Percentiles rank a stretch among this genome's conserved stretches.
Evolutionary conservation across 2,888 invertebrate species (phyloP).

Genomic region (Drosophila diplacantha): DNA sequence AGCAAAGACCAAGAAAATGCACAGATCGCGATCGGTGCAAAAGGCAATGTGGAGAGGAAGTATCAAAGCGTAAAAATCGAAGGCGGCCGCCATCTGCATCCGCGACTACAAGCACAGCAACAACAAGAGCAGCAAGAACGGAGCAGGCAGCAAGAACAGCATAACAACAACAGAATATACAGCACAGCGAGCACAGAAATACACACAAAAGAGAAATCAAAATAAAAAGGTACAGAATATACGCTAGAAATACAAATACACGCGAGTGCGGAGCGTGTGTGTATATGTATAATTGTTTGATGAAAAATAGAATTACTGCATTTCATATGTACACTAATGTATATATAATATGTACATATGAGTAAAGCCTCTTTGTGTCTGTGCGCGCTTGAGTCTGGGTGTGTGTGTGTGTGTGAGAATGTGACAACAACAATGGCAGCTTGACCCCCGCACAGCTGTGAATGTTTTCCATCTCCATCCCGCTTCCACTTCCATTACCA

Average conservation of each 20-base stretch:
- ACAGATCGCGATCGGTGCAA: conserved; percentile 48
- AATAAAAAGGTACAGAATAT: conserved; percentile 55
- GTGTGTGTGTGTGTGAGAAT: conserved; percentile 10
- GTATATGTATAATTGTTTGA: conserved; percentile 28
- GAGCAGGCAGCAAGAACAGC: conserved; percentile 22
- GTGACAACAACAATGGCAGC: conserved; percentile 35
- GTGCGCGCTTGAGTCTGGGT: conserved; percentile 14
- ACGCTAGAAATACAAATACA: conserved; percentile 4
- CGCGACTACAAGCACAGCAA: conserved; percentile 31
- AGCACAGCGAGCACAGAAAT: conserved; percentile 29
- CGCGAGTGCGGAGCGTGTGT: conserved; percentile 12
- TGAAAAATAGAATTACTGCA: conserved; percentile 42
- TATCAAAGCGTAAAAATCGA: conserved; percentile 62
- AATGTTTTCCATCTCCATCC: conserved; percentile 33
- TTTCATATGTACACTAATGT: conserved; percentile 33
- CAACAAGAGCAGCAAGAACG: conserved; percentile 28
- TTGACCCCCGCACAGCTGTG: conserved; percentile 44
- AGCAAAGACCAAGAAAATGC: conserved; percentile 48
- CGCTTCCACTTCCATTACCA: not conserved
- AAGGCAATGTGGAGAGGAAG: conserved; percentile 58
- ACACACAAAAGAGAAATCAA: conserved; percentile 50
- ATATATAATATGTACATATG: not conserved
- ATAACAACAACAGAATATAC: conserved; percentile 32
- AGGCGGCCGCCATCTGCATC: conserved; percentile 52
- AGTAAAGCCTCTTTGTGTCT: conserved; percentile 9